Percentiles rank a stretch among this genome's conserved stretches.
phyloP scores from a whole-genome alignment of 2,888 invertebrate species.

The Amphipoea oculea region DNA sequence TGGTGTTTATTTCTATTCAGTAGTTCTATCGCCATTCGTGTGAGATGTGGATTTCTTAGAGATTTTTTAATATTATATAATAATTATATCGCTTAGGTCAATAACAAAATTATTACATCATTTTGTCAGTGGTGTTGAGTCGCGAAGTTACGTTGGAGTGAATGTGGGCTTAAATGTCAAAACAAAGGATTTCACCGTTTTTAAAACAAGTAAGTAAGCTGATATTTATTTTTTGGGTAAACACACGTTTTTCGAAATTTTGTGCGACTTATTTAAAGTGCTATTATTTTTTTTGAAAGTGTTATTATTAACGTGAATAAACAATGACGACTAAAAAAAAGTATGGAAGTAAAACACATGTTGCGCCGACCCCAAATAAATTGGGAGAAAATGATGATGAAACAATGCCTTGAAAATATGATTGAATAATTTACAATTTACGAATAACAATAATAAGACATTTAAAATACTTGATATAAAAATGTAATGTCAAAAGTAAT shows the following conservation, averaged over 20 bases:
- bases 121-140: conserved; percentile 20
- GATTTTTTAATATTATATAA: not conserved
- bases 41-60: conserved; percentile 40
- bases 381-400: too few species aligned
- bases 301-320: not conserved
- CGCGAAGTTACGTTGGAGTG: conserved; percentile 23
- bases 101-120: conserved; percentile 5
- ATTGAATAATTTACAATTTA: not conserved
- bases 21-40: conserved; percentile 34
- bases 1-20: conserved; percentile 46
- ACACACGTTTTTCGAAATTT: not conserved
- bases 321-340: not conserved
- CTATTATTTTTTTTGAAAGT: not conserved
- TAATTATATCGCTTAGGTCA: not conserved
- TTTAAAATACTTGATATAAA: not conserved
- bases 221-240: not conserved
- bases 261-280: not conserved
- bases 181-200: conserved; percentile 69
- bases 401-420: not conserved
- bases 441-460: not conserved
- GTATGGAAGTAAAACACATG: not conserved
- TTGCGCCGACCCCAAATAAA: not conserved
- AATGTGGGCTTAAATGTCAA: conserved; percentile 55
- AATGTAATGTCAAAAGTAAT: not conserved
- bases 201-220: conserved; percentile 71